Evolutionary conservation across 2,113 vertebrate genomes (phyloP).

Genomic region (Poeciliopsis prolifica): DNA sequence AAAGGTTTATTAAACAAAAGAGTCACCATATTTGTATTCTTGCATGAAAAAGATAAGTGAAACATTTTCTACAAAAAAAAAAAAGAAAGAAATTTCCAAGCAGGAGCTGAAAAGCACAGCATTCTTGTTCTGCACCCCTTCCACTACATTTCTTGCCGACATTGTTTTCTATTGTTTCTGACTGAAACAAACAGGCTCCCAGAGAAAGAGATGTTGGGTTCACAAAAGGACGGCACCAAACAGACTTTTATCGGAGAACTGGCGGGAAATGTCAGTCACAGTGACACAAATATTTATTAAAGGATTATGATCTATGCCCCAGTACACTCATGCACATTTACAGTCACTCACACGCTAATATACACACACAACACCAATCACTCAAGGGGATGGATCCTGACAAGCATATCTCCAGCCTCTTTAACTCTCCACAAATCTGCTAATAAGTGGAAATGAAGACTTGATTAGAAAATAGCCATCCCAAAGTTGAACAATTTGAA

Average conservation of each 20-base stretch:
- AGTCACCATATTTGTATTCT: background rate
- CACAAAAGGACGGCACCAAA: slow-evolving; percentile 25
- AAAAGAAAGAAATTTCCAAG: background rate
- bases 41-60: background rate
- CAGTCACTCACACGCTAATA: slow-evolving; percentile 25
- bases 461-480: slow-evolving; percentile 62
- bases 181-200: slow-evolving; percentile 10
- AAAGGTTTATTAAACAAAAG: background rate
- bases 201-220: slow-evolving; percentile 15
- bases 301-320: slow-evolving; percentile 48
- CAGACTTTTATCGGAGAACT: slow-evolving; percentile 35
- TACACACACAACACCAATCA: slow-evolving; percentile 39
- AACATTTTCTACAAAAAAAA: background rate
- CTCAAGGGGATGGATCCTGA: slow-evolving; percentile 68
- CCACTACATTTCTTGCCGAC: background rate
- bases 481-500: slow-evolving; percentile 46
- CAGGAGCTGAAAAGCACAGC: background rate
- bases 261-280: slow-evolving; percentile 35
- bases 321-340: slow-evolving; percentile 30
- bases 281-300: slow-evolving; percentile 36
- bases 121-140: background rate
- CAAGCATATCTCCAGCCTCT: slow-evolving; percentile 64
- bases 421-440: slow-evolving; percentile 52
- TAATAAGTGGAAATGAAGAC: slow-evolving; percentile 64
- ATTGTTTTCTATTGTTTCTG: slow-evolving; percentile 12